Evolutionary conservation across 1,140 invertebrate genomes (phyloP).

Genomic region (Lasioglossum baleicum): DNA sequence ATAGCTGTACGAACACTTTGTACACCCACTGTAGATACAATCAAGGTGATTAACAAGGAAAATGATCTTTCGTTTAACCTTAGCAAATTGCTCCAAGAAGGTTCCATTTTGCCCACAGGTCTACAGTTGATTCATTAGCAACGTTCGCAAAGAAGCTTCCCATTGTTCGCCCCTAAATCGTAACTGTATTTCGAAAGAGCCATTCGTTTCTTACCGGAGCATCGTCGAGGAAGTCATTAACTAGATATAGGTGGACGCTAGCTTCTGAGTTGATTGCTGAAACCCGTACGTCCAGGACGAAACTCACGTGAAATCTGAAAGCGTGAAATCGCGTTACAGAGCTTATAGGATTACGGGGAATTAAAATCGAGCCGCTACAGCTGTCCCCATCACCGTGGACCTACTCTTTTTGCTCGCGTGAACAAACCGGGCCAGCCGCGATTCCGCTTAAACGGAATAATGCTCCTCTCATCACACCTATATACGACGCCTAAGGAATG

Average conservation of each 20-base stretch:
- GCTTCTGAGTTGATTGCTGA: neutral
- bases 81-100: no score
- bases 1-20: no score
- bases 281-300: constrained; percentile 42
- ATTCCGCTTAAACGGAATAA: neutral
- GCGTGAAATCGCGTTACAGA: constrained; percentile 73
- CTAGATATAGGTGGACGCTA: neutral
- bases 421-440: neutral
- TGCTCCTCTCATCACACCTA: neutral
- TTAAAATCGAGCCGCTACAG: constrained; percentile 68
- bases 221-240: constrained; percentile 3
- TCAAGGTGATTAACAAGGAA: no score
- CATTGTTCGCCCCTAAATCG: neutral
- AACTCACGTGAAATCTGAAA: constrained; percentile 67
- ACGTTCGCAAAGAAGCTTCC: neutral
- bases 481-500: neutral
- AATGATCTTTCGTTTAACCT: no score
- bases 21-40: no score
- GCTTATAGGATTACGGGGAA: constrained; percentile 72
- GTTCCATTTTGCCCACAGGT: no score
- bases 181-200: neutral
- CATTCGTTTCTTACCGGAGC: neutral
- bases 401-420: neutral
- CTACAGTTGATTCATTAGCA: neutral
- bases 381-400: neutral